Percentiles rank a stretch among this genome's conserved stretches.
These are phyloP conservation scores for Poecilia velifera DNA, from an alignment of 2,797 vertebrate species.

Conservation along the genomic window DNA sequence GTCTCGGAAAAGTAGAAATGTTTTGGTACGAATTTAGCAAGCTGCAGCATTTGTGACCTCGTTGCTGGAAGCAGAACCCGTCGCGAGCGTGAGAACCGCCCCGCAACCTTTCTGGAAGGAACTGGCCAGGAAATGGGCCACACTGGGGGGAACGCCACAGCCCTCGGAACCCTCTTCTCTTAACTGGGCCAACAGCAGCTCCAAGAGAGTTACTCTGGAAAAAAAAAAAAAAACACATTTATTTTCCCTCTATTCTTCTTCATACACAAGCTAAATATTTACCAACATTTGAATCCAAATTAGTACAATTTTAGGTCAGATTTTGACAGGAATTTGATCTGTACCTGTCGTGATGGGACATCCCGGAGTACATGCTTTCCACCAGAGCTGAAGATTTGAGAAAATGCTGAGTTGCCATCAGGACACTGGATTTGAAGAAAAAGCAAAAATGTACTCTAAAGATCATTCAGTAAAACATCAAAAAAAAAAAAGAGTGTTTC, in stretches of 20 bases:
- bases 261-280: background rate
- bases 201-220: slow-evolving; percentile 86
- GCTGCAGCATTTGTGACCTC: slow-evolving; percentile 78
- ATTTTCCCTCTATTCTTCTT: background rate
- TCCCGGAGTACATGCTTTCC: slow-evolving; percentile 86
- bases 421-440: slow-evolving; percentile 79
- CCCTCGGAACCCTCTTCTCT: slow-evolving; percentile 74
- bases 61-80: slow-evolving; percentile 71
- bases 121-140: slow-evolving; percentile 83
- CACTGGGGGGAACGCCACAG: slow-evolving; percentile 63
- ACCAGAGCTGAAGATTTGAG: slow-evolving; percentile 88
- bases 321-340: background rate
- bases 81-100: slow-evolving; percentile 83
- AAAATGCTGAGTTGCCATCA: slow-evolving; percentile 92
- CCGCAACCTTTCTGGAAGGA: slow-evolving; percentile 85
- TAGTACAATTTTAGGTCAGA: background rate
- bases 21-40: background rate
- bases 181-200: slow-evolving; percentile 84
- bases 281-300: background rate
- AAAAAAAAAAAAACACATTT: slow-evolving; percentile 9
- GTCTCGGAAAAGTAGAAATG: background rate
- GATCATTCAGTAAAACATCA: background rate
- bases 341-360: slow-evolving; percentile 92
- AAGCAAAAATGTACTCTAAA: background rate
- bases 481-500: background rate